Conservation (phyloP, 2,113 vertebrate genomes). For the Podarcis cretensis region DNA sequence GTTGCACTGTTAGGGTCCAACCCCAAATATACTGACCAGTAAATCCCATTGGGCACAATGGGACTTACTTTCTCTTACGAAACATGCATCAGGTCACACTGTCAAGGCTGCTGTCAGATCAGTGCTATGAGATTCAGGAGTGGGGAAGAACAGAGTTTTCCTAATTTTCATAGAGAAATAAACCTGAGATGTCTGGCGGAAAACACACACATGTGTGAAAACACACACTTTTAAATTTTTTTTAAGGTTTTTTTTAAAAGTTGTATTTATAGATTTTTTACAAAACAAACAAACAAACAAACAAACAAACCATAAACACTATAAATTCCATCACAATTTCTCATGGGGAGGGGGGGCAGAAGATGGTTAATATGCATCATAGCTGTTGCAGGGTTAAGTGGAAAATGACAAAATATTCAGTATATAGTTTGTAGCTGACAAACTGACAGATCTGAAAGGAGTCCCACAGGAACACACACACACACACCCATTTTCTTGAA, state of each 20-base stretch:
- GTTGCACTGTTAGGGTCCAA: too few species aligned
- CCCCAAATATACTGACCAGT: too few species aligned
- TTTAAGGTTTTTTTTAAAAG: conserved; percentile 7
- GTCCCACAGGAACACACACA: conserved; percentile 49
- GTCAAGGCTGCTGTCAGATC: too few species aligned
- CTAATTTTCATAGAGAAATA: background rate
- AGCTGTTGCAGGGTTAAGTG: background rate
- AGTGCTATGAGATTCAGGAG: too few species aligned
- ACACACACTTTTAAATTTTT: background rate
- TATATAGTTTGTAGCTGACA: conserved; percentile 48
- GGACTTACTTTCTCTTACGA: too few species aligned
- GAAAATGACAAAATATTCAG: conserved; percentile 53
- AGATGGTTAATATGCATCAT: rapidly evolving
- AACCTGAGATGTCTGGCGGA: conserved; percentile 34
- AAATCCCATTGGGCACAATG: too few species aligned
- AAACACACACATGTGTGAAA: conserved; percentile 14
- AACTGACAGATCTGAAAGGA: conserved; percentile 54
- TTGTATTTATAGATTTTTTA: conserved; percentile 56
- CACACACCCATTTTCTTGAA: conserved; percentile 41
- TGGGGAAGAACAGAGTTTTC: background rate
- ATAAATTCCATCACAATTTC: conserved; percentile 70
- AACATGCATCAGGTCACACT: too few species aligned
- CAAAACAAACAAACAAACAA: too few species aligned
- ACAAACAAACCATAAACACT: conserved; percentile 43
- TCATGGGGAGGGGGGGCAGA: conserved; percentile 17